Base-by-base conservation (phyloP, 2,113 vertebrate genomes). In the Butastur rufipennis region DNA sequence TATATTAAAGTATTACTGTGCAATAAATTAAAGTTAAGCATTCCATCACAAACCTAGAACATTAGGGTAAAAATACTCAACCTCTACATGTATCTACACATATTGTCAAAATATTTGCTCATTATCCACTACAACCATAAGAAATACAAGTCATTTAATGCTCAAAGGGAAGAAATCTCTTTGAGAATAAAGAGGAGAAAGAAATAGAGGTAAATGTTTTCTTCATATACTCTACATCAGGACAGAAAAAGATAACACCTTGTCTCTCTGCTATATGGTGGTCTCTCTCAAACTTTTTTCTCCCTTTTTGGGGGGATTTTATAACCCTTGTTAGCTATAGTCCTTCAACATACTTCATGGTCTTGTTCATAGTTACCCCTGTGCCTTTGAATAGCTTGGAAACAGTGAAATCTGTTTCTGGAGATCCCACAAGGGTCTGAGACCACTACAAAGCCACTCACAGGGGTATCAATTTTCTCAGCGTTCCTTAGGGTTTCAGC, bases 311-410 rank as follows among this genome's bases (percentile, higher is more conserved):
- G 4, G 2, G 16, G 5, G 1, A 26, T 62, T 68, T 63, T 80
- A 55, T 48, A 63, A 58, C 1, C 13, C 14, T 18, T 55, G 5
- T 11, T 87, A 45, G 9, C 3, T 74, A 22, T 13, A 88, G 6
- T 42, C 34, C 11, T 62, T 81, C 68, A 42, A 0, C 0, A 0
- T 45, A 42, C 14, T 23, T 47, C 7, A 29, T 43, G 13, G 7
- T n/a, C 36, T 62, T 73, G 7, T 31, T 81, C 53, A 29, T 25
- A 32, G 16, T 58, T 62, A 52, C 0, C 8, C 1, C 10, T 74
- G 31, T 26, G 14, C 50, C 81, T 66, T 73, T 38, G 6, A 62
- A 71, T 11, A 53, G 6, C 3, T 70, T 78, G 18, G 20, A 66
- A 90, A 73, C 4, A 20, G 6, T 61, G 19, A 74, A 70, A 81